These are phyloP conservation scores for Exaiptasia diaphana DNA, from an alignment of 64 coral and sea anemone species.

Conservation along the genomic window DNA sequence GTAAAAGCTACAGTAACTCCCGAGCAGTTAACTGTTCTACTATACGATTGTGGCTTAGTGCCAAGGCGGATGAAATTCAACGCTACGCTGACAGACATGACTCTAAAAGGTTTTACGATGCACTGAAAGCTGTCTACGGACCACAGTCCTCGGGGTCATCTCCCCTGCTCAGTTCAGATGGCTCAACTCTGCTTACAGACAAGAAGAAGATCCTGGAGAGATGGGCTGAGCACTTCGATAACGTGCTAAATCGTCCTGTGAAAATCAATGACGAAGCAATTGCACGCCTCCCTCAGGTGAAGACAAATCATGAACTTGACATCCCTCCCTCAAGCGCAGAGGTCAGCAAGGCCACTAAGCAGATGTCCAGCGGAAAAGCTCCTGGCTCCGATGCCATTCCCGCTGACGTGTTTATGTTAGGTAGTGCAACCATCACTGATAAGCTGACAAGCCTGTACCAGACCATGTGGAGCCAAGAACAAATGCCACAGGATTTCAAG, in stretches of 20 bases:
- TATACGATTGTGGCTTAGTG: too few relatives aligned
- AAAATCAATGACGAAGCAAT: slow-evolving; percentile 10
- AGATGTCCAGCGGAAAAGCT: slow-evolving; percentile 29
- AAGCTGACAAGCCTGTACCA: background rate
- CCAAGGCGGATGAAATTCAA: slow-evolving; percentile 34
- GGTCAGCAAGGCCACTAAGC: slow-evolving; percentile 12
- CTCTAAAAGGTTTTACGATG: slow-evolving; percentile 22
- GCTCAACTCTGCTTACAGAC: background rate
- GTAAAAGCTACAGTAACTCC: too few relatives aligned
- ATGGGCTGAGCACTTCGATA: slow-evolving; percentile 13
- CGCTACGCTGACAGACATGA: slow-evolving; percentile 19
- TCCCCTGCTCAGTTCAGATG: slow-evolving; percentile 21
- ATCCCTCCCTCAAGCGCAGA: background rate
- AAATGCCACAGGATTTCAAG: background rate
- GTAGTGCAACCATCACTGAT: background rate
- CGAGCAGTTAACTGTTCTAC: too few relatives aligned
- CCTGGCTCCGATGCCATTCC: slow-evolving; percentile 35
- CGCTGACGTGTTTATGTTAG: slow-evolving; percentile 13
- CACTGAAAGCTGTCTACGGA: slow-evolving; percentile 27
- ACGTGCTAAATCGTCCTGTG: slow-evolving; percentile 8
- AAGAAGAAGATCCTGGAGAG: slow-evolving; percentile 1
- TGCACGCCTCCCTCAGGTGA: background rate
- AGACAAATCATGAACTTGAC: background rate
- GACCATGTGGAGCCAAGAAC: background rate
- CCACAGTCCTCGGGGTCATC: background rate